Base-by-base conservation (phyloP, 64 coral and sea anemone genomes). In the Stylophora pistillata region DNA sequence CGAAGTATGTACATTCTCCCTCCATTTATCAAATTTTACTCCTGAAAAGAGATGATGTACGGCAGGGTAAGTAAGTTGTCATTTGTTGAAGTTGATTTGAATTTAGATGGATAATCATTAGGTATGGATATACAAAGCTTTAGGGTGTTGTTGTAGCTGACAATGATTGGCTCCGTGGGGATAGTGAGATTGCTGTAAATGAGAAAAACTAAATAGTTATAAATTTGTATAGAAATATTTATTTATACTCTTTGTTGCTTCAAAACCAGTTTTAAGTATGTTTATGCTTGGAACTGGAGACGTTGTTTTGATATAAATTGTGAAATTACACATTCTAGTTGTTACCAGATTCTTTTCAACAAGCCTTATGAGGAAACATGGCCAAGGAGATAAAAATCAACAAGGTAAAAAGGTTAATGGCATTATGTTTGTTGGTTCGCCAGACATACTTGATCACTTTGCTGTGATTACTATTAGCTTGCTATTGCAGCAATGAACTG, bases 271-370 rank as follows among this genome's bases (percentile, higher is more conserved):
- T 47, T 47, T 47, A 47, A 47, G 37, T 4, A 47, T 47, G 3
- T 47, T 47, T 4, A 47, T 47, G 37, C 37, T 47, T 47, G 37
- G 37, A 4, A 47, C 7, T 47, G 3, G 37, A 47, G 37, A 47
- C 1, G 7, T 47, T 1, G 37, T 47, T 47, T 47, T 47, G 37
- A 4, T 47, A 47, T 47, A 47, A 47, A 47, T 7, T 47, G 37
- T 47, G 37, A 47, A 47, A 74, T 28, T 74, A 34, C 30, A 3
- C 12, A 25, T 81, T 57, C 26, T 10, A 90, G 89, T 69, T 58
- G 56, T 84, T 75, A 58, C 30, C 25, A 90, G 56, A 74, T 29
- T 74, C 5, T 75, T 90, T 52, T 90, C 78, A 26, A 84, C 78
- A 74, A 84, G 89, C 27, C 80, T 74, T 54, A n/a, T 62, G 53